Conservation (phyloP, 2,113 vertebrate genomes). For the Progne subis region DNA sequence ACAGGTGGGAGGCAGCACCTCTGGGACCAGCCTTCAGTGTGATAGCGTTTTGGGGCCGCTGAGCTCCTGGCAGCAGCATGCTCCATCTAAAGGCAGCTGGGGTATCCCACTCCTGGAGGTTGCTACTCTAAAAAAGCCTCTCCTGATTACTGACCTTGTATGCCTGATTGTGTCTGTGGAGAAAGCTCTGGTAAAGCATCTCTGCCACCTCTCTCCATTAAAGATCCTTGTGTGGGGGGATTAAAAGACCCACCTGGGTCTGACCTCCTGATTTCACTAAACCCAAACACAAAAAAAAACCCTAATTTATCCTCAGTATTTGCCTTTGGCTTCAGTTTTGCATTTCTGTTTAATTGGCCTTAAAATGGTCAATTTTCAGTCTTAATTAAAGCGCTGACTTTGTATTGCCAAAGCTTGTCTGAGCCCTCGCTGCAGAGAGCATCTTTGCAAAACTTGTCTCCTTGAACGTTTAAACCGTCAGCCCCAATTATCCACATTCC, state of each 20-base stretch:
- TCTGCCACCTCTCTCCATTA: neutral
- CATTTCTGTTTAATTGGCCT: neutral
- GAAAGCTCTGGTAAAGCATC: neutral
- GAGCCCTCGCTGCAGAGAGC: constrained; percentile 17
- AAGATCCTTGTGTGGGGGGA: neutral
- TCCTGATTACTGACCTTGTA: neutral
- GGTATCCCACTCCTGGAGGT: neutral
- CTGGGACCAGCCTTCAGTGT: neutral
- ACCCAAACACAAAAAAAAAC: neutral
- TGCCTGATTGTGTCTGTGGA: neutral
- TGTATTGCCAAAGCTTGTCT: constrained; percentile 14
- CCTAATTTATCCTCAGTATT: neutral
- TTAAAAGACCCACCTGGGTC: neutral
- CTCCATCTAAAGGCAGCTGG: accelerated
- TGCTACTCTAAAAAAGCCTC: neutral
- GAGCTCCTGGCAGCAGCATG: neutral
- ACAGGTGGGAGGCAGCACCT: neutral
- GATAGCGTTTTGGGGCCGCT: neutral
- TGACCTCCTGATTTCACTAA: neutral
- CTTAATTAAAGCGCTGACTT: constrained; percentile 1
- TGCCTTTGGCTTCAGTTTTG: constrained; percentile 1
- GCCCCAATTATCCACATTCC: constrained; percentile 35
- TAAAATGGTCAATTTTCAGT: constrained; percentile 44
- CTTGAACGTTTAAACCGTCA: constrained; percentile 59
- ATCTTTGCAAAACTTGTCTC: constrained; percentile 41